These are phyloP conservation scores for Torymus tubicola DNA, from an alignment of 2,888 invertebrate species.

Conservation along the genomic window DNA sequence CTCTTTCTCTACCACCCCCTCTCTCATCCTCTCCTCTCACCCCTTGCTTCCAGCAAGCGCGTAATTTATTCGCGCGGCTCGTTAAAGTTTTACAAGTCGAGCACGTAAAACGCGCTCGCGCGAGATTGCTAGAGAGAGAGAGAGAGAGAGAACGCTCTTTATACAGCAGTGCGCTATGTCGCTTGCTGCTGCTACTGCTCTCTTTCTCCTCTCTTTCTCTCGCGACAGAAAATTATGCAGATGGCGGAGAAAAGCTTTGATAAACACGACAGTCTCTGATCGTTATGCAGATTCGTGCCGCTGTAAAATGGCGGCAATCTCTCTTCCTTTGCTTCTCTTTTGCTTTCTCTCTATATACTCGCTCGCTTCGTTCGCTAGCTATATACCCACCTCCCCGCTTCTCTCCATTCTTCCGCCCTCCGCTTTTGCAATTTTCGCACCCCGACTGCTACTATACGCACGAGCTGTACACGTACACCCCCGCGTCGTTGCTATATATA, in stretches of 20 bases:
- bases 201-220: constrained; percentile 35
- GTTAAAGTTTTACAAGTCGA: constrained; percentile 72
- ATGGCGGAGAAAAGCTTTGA: constrained; percentile 77
- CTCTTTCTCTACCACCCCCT: not conserved
- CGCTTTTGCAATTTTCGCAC: constrained; percentile 67
- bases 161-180: too few species aligned
- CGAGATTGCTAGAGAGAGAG: constrained; percentile 56
- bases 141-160: too few species aligned
- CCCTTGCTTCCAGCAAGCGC: not conserved
- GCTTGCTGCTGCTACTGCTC: constrained; percentile 38
- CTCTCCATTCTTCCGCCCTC: constrained; percentile 54
- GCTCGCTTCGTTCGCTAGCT: constrained; percentile 19
- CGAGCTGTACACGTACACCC: constrained; percentile 10
- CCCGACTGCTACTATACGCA: constrained; percentile 60
- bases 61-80: constrained; percentile 57
- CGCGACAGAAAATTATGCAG: constrained; percentile 75
- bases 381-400: constrained; percentile 49
- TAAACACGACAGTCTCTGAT: constrained; percentile 74
- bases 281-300: constrained; percentile 76
- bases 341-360: not conserved
- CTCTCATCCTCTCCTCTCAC: not conserved
- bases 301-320: constrained; percentile 76
- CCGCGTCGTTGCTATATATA: constrained; percentile 45
- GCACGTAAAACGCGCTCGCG: constrained; percentile 70
- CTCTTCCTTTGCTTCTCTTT: constrained; percentile 51